Evolutionary conservation across 2,797 vertebrate genomes (phyloP), one percentile per base, ranked within the genome.

Genomic region (Tokudaia muenninki): DNA sequence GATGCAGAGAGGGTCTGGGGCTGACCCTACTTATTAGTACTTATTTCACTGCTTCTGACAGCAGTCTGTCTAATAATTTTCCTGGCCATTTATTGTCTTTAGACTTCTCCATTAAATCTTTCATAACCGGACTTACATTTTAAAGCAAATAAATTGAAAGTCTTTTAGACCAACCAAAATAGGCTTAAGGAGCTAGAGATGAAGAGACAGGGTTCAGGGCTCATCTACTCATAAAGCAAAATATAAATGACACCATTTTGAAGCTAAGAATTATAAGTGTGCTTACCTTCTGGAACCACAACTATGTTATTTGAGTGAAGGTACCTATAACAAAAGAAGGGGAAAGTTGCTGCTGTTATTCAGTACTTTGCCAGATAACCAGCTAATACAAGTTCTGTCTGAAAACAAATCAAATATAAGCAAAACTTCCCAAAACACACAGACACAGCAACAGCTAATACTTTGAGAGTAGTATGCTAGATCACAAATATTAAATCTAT

Each of bases 221-320:
- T 90, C 26, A 31, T 83, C 88, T 90, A 84, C 65, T 97, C 92
- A 96, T 74, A 95, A 93, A 97, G 80, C 55, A 96, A 97, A 97
- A 77, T 86, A 98, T 0, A 97, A 98, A 95, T 74, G 96, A 97
- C 34, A 95, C 90, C 79, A 77, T 41, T 12, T 95, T 94, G 57
- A 95, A 97, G 96, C 94, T 65, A 11, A 97, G 98, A 95, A 87
- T 5, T 96, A 34, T 67, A 92, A 98, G 91, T 91, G 22, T 50
- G 96, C 98, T 98, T 98, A 99, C 99, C 99, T 99, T 99, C 99
- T 19, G 99, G 99, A 98, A 99, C 98, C 97, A 99, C 98, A 95
- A 99, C 99, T 97, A 99, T 99, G 98, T 99, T 99, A 98, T 99
- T 99, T 97, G 99, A 99, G 98, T 99, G 99, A 96, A 99, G 99